Percentiles rank a stretch among this genome's conserved stretches.
Evolutionary conservation across 2,888 invertebrate genomes (phyloP).

Genomic region (Malacosoma neustria): DNA sequence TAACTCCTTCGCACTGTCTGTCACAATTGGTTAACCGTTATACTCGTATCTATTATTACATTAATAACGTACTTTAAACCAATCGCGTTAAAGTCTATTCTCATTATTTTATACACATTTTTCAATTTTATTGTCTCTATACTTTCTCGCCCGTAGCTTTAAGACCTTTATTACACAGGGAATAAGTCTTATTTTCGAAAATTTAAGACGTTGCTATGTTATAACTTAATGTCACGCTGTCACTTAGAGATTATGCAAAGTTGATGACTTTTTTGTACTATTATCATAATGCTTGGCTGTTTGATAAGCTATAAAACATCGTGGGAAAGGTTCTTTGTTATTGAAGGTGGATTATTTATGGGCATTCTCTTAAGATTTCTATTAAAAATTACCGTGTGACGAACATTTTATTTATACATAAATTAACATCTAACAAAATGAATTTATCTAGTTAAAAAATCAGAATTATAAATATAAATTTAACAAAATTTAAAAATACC

Average conservation of each 20-base stretch:
- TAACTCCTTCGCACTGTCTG: conserved; percentile 16
- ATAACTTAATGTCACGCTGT: conserved; percentile 55
- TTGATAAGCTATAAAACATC: conserved; percentile 50
- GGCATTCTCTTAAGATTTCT: no score
- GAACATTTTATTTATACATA: no score
- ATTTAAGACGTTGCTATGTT: neutral
- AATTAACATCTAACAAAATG: no score
- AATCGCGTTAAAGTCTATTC: neutral
- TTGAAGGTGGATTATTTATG: conserved; percentile 10
- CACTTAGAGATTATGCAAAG: conserved; percentile 64
- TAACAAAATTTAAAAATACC: no score
- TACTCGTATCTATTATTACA: neutral
- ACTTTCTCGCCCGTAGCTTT: neutral
- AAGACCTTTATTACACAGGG: neutral
- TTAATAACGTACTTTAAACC: neutral
- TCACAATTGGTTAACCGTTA: conserved; percentile 1
- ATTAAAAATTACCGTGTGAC: no score
- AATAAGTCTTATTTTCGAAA: neutral
- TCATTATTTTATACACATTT: neutral
- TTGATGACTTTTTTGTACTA: conserved; percentile 52
- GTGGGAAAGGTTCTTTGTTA: conserved; percentile 51
- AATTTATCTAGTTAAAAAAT: conserved; percentile 10
- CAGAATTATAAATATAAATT: neutral
- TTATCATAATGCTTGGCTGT: conserved; percentile 54
- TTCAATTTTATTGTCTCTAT: neutral